Conservation (phyloP, 2,888 invertebrate genomes). For the Drosophila ochracea region DNA sequence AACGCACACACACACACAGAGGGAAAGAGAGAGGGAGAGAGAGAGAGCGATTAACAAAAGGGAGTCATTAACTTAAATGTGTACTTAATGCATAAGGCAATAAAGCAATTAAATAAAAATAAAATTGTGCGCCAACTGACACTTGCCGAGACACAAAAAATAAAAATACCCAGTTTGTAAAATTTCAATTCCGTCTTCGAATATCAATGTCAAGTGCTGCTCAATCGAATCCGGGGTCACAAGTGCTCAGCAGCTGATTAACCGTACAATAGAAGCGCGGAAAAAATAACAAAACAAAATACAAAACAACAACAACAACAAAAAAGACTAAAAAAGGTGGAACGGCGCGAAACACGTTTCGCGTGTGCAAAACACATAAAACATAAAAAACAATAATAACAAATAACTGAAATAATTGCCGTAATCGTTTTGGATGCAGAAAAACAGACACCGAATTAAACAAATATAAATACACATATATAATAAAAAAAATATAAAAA, state of each 20-base stretch:
- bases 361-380: conserved; percentile 11
- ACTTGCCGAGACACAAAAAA: conserved; percentile 12
- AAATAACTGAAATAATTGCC: conserved; percentile 56
- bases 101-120: conserved; percentile 30
- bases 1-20: background rate
- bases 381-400: conserved; percentile 21
- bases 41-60: conserved; percentile 1
- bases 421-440: conserved; percentile 22
- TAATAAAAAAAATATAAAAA: conserved; percentile 7
- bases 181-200: conserved; percentile 38
- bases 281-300: conserved; percentile 41
- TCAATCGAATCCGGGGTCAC: conserved; percentile 71
- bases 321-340: conserved; percentile 47
- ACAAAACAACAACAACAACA: conserved; percentile 23
- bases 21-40: background rate
- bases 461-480: conserved; percentile 39
- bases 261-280: conserved; percentile 64
- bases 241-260: conserved; percentile 67
- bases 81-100: conserved; percentile 67
- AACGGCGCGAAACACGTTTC: conserved; percentile 59
- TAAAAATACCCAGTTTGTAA: conserved; percentile 5
- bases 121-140: conserved; percentile 43
- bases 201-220: conserved; percentile 70
- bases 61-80: conserved; percentile 53
- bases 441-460: conserved; percentile 35